Base-by-base conservation (phyloP, 1,140 invertebrate species). In the Epicauta chinensis region DNA sequence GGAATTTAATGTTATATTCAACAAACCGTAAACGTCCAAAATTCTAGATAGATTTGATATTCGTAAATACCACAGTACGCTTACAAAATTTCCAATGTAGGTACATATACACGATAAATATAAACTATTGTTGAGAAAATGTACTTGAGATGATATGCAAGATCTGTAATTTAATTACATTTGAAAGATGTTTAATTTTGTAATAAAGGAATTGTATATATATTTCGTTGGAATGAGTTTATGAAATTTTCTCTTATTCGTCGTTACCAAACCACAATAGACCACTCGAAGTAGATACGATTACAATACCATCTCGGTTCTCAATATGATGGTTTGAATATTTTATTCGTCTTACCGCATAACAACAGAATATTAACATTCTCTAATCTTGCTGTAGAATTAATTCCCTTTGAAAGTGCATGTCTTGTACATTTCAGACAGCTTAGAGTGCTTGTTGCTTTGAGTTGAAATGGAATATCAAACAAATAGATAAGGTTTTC, bases 291-390 rank as follows among this genome's bases (percentile, higher is more conserved):
- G 32, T 39, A 51, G 50, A 51, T 38, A 37, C 50, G 31, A 51
- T 51, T 51, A 42, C 41, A 51, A 51, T 51, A 51, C 48, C 48
- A 38, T 40, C 48, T 51, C 50, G 42, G n/a, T 39, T 51, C 32
- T 51, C 41, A 44, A 51, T 51, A 51, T 51, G 50, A 51, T 44
- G 50, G 36, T 11, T 51, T 51, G 50, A 51, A 51, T 51, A 51
- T 51, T 51, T 51, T 51, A 51, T 51, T 43, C 50, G 50, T 51
- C 50, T 51, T 51, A 51, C 50, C 50, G 50, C 50, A 51, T 38
- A 51, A 51, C 50, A 51, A 51, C 39, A 39, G 50, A 51, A 51
- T 51, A 51, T 51, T 51, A 51, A 51, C 50, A 51, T 51, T 51
- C 50, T 37, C 50, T 44, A 40, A 49, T 51, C 50, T 51, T 44